These are phyloP conservation scores for Tupaia chinensis DNA, from an alignment of 2,113 vertebrate species.

Conservation along the genomic window DNA sequence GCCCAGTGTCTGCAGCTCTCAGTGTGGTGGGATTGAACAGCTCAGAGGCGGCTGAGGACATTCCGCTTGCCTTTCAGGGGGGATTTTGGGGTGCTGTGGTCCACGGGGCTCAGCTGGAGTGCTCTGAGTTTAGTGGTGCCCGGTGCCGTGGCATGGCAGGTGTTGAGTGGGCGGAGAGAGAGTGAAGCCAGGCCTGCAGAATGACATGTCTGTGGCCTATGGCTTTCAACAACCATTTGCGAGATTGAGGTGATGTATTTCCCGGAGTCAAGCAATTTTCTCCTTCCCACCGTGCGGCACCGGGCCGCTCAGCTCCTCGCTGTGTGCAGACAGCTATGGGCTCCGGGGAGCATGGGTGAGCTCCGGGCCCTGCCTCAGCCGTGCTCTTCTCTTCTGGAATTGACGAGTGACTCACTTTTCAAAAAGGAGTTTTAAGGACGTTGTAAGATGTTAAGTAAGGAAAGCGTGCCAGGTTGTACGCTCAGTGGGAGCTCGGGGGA, in stretches of 20 bases:
- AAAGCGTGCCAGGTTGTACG: background rate
- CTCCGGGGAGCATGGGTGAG: constrained; percentile 36
- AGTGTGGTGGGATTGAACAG: background rate
- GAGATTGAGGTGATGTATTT: constrained; percentile 76
- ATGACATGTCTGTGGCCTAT: constrained; percentile 54
- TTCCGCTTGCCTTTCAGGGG: background rate
- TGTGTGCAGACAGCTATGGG: constrained; percentile 49
- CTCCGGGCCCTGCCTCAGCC: constrained; percentile 29
- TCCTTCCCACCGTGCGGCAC: constrained; percentile 66
- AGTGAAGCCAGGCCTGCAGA: background rate
- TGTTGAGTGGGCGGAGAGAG: background rate
- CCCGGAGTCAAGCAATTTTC: constrained; percentile 56
- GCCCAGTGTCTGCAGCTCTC: background rate
- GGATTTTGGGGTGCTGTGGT: background rate
- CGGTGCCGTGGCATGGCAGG: fast-evolving
- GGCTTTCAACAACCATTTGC: constrained; percentile 73
- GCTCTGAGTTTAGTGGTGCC: background rate
- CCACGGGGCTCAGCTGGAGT: fast-evolving
- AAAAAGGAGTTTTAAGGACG: constrained; percentile 63
- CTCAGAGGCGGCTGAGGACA: background rate
- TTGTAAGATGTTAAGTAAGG: constrained; percentile 47
- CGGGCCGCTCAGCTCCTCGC: constrained; percentile 60
- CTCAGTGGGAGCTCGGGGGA: background rate
- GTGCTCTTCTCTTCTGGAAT: constrained; percentile 27
- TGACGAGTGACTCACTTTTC: constrained; percentile 48